These are phyloP conservation scores for Embidobia sp. DNA, from an alignment of 2,888 invertebrate species.

Conservation along the genomic window DNA sequence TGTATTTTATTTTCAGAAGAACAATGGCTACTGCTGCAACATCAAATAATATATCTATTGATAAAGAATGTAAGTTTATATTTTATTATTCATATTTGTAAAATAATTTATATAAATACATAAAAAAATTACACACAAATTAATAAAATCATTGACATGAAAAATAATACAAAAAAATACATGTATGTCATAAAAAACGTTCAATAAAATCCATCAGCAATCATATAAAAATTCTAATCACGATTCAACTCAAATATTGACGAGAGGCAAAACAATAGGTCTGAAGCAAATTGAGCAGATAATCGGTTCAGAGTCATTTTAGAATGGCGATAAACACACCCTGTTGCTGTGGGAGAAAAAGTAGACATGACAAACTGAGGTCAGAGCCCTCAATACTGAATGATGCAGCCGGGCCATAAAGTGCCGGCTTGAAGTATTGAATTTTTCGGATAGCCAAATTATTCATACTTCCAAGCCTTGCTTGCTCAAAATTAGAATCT, in stretches of 20 bases:
- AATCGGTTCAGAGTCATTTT: slow-evolving; percentile 53
- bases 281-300: slow-evolving; percentile 56
- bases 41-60: slow-evolving; percentile 8
- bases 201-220: too few relatives aligned
- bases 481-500: too few relatives aligned
- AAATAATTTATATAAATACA: too few relatives aligned
- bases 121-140: too few relatives aligned
- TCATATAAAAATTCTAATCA: too few relatives aligned
- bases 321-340: slow-evolving; percentile 51
- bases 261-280: slow-evolving; percentile 35
- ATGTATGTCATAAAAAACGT: too few relatives aligned
- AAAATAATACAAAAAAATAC: neutral
- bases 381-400: slow-evolving; percentile 55
- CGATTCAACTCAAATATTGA: slow-evolving; percentile 4
- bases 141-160: neutral
- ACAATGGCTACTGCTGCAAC: slow-evolving; percentile 26
- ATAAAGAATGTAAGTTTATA: slow-evolving; percentile 22
- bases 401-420: slow-evolving; percentile 29
- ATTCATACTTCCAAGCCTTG: too few relatives aligned
- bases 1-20: neutral
- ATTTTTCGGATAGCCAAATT: slow-evolving; percentile 31
- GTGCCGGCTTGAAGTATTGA: slow-evolving; percentile 17
- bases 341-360: slow-evolving; percentile 49
- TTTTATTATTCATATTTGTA: neutral
- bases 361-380: slow-evolving; percentile 40